Evolutionary conservation across 1,140 invertebrate species (phyloP), one percentile per base, ranked within the genome.

Genomic region (Aphelinus atriplicis): DNA sequence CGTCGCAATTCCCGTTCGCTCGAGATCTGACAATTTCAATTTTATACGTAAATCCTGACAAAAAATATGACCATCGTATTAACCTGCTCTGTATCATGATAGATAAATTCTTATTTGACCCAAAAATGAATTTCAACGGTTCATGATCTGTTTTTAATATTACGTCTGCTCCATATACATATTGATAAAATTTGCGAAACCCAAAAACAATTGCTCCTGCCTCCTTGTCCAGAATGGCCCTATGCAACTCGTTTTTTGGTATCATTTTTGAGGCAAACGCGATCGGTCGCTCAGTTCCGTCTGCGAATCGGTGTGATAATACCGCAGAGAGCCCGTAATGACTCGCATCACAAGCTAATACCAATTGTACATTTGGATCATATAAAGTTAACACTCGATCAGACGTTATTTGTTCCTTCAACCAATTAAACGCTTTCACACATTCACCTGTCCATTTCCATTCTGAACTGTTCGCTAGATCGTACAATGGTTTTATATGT

Each of bases 151-250:
- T 53, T 53, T 53, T 53, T 53, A 53, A 53, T 5, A 53, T 53
- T 5, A 53, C 51, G n/a, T n/a, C n/a, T n/a, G n/a, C n/a, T 65
- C 53, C 2, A 66, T 7, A 75, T 9, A 65, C 46, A 50, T 58
- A 60, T 53, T 76, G 56, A 57, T 58, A 83, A 79, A 88, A 67
- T 47, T 80, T 67, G 71, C 86, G 81, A 3, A 83, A 79, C 5
- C 81, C 82, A 75, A 89, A 90, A 3, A 89, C 81, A 61, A 89
- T 85, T 3, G 88, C 86, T 3, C 89, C 77, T 2, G 86, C 80
- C 77, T 90, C 88, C 73, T 86, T 84, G 62, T 90, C 87, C 2
- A 89, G 85, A 76, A 89, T 85, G 7, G 83, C 84, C 77, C 89
- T 89, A 57, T 88, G 87, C 47, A 78, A 45, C 79, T 90, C 87